phyloP scores from a whole-genome alignment of 1,140 invertebrate genomes.

The Drosophila rufa region DNA sequence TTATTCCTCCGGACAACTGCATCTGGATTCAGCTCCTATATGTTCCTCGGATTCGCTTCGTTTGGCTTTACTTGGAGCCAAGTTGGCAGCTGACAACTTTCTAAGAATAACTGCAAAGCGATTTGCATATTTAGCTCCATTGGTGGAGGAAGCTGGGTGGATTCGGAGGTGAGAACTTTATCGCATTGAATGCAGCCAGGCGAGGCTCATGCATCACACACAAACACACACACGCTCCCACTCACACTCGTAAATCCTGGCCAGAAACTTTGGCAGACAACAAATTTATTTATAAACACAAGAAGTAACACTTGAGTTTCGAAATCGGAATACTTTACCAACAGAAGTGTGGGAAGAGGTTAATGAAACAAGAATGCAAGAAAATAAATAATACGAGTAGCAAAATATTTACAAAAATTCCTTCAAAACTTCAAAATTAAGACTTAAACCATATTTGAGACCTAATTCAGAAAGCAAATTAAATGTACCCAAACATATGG shows the following conservation, averaged over 20 bases:
- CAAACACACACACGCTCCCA: slow-evolving; percentile 10
- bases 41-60: slow-evolving; percentile 57
- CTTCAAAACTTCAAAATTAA: too few relatives aligned
- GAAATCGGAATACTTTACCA: not conserved
- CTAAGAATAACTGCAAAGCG: slow-evolving; percentile 81
- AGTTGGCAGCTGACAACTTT: slow-evolving; percentile 76
- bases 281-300: slow-evolving; percentile 76
- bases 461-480: too few relatives aligned
- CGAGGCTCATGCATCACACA: slow-evolving; percentile 49
- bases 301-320: slow-evolving; percentile 58
- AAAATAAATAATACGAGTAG: not conserved
- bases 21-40: slow-evolving; percentile 18
- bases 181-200: slow-evolving; percentile 65
- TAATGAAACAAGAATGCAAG: slow-evolving; percentile 11
- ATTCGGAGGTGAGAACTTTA: slow-evolving; percentile 57
- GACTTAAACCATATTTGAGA: too few relatives aligned
- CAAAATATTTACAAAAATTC: not conserved
- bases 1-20: slow-evolving; percentile 1
- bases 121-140: slow-evolving; percentile 76
- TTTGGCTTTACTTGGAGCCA: slow-evolving; percentile 36
- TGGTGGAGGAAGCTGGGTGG: not conserved
- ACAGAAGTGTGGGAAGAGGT: not conserved
- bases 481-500: too few relatives aligned
- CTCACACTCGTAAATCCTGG: slow-evolving; percentile 61
- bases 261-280: slow-evolving; percentile 73